Percentiles rank a stretch among this genome's conserved stretches.
These are phyloP conservation scores for Chloropsis hardwickii DNA, from an alignment of 2,113 vertebrate species.

Conservation along the genomic window DNA sequence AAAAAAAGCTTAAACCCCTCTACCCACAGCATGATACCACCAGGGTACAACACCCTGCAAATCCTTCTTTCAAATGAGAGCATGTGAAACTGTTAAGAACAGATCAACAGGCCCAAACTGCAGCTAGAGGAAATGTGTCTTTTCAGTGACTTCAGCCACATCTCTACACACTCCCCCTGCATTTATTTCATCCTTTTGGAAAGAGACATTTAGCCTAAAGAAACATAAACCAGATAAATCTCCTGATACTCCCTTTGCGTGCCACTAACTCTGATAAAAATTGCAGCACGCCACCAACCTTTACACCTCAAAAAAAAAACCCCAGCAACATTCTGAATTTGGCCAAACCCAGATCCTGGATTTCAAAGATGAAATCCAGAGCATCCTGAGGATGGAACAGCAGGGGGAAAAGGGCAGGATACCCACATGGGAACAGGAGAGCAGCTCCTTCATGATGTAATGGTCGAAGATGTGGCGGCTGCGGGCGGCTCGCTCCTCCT, in stretches of 20 bases:
- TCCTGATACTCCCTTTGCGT: fast-evolving
- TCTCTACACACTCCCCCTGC: background rate
- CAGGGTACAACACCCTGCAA: too few relatives aligned
- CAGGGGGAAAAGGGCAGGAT: background rate
- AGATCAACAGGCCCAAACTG: background rate
- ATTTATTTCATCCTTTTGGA: background rate
- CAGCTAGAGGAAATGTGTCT: background rate
- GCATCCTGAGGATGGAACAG: background rate
- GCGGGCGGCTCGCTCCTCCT: constrained; percentile 86
- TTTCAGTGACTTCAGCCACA: background rate
- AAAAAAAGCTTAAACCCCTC: background rate
- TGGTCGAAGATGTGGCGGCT: constrained; percentile 94
- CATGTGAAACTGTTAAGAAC: background rate
- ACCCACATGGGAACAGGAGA: constrained; percentile 93
- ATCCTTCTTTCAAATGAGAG: background rate
- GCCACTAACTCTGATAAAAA: background rate
- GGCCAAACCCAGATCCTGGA: background rate
- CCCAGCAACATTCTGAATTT: background rate
- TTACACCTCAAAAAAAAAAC: too few relatives aligned
- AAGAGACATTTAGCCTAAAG: background rate
- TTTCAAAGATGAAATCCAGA: background rate
- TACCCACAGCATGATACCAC: background rate
- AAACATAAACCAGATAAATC: background rate
- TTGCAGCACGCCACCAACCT: fast-evolving
- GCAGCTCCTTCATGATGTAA: constrained; percentile 97